phyloP scores from a whole-genome alignment of 1,140 invertebrate species.

The Sitodiplosis mosellana region DNA sequence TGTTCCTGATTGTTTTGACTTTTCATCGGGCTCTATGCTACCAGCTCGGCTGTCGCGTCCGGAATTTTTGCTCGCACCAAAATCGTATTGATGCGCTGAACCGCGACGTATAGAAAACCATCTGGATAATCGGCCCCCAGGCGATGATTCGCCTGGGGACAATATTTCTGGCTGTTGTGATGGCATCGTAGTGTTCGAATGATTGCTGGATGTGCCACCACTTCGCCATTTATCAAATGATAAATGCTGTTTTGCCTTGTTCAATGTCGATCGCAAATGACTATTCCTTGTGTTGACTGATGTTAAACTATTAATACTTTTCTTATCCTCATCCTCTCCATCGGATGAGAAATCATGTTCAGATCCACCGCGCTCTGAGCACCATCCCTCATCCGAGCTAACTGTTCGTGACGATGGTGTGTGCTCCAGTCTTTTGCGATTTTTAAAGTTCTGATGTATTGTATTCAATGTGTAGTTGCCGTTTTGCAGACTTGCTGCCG shows the following conservation, averaged over 20 bases:
- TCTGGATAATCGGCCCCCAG: constrained; percentile 49
- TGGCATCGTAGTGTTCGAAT: constrained; percentile 30
- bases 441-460: background rate
- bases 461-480: background rate
- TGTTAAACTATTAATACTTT: constrained; percentile 6
- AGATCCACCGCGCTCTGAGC: constrained; percentile 5
- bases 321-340: constrained; percentile 2
- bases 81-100: constrained; percentile 59
- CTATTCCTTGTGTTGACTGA: constrained; percentile 21
- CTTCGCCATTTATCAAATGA: constrained; percentile 26
- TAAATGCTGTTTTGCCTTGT: constrained; percentile 26
- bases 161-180: constrained; percentile 22
- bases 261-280: constrained; percentile 23
- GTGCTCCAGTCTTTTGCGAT: constrained; percentile 7
- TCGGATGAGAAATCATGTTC: constrained; percentile 4
- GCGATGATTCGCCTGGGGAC: constrained; percentile 35
- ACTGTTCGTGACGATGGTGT: constrained; percentile 5
- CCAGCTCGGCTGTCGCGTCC: constrained; percentile 15
- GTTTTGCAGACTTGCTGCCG: background rate
- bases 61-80: constrained; percentile 20
- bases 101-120: constrained; percentile 71
- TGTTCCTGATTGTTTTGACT: constrained; percentile 5
- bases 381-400: constrained; percentile 9
- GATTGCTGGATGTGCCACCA: constrained; percentile 31
- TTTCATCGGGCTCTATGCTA: constrained; percentile 4